These are phyloP conservation scores for Onchidella celtica DNA, from an alignment of 2,888 invertebrate genomes.

Conservation along the genomic window DNA sequence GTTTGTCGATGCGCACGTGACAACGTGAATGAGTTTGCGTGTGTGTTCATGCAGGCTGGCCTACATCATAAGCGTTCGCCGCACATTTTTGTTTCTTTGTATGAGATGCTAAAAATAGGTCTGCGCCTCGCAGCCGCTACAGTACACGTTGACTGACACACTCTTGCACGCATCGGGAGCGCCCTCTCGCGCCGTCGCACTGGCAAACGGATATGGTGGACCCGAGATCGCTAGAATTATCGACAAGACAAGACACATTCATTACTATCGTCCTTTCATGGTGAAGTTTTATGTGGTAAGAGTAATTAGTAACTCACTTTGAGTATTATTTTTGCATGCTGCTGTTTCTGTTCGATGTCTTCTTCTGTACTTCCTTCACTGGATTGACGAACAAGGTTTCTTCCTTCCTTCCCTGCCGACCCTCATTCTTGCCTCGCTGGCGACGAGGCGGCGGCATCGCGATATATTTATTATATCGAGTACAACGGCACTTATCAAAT, in stretches of 20 bases:
- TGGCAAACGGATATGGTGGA: constrained; percentile 50
- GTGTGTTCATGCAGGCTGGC: constrained; percentile 17
- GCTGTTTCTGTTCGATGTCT: not conserved
- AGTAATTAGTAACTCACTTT: not conserved
- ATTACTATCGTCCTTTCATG: not conserved
- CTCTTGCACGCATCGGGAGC: constrained; percentile 47
- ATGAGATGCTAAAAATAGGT: constrained; percentile 40
- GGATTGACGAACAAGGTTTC: constrained; percentile 7
- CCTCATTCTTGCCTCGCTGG: not conserved
- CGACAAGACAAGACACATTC: not conserved
- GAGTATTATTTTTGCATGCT: not conserved
- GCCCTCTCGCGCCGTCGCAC: constrained; percentile 50
- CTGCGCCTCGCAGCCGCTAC: constrained; percentile 3
- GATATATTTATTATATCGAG: too few relatives aligned
- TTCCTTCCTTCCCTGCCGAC: constrained; percentile 26
- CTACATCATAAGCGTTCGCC: constrained; percentile 32
- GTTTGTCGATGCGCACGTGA: constrained; percentile 17
- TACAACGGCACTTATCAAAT: too few relatives aligned
- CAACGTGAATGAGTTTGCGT: constrained; percentile 6
- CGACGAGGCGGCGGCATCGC: not conserved
- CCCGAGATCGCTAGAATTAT: not conserved
- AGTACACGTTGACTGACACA: constrained; percentile 49
- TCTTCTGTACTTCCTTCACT: not conserved
- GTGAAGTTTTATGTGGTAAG: constrained; percentile 1
- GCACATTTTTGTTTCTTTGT: constrained; percentile 30